Conservation (phyloP, 2,888 invertebrate genomes). For the Steromphala cineraria region DNA sequence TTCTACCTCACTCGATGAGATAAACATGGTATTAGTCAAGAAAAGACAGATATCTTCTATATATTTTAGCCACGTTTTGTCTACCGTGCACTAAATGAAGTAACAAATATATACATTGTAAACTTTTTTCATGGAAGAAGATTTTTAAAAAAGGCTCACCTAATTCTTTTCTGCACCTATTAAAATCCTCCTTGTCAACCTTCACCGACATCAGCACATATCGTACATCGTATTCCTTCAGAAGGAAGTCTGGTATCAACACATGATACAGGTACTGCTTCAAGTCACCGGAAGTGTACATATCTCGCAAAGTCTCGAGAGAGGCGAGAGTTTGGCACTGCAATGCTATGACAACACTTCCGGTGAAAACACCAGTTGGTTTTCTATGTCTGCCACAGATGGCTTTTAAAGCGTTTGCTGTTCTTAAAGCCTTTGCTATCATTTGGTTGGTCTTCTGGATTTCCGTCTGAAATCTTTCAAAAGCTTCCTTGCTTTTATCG, state of each 20-base stretch:
- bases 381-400: slow-evolving; percentile 5
- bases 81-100: no score
- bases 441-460: not conserved
- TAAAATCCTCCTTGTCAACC: not conserved
- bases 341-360: slow-evolving; percentile 15
- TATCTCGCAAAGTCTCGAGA: slow-evolving; percentile 4
- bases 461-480: not conserved
- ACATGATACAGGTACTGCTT: not conserved
- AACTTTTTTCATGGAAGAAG: no score
- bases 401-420: not conserved
- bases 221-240: not conserved
- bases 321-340: slow-evolving; percentile 10
- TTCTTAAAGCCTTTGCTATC: not conserved
- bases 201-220: slow-evolving; percentile 1
- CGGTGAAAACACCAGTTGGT: not conserved
- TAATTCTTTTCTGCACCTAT: not conserved
- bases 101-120: no score
- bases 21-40: no score
- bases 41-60: no score
- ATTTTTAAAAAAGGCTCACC: not conserved
- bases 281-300: slow-evolving; percentile 4
- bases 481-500: not conserved
- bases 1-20: no score
- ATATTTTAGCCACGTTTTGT: no score
- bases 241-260: not conserved